Conservation (phyloP, 2,888 invertebrate species). For the Lepas anatifera region DNA sequence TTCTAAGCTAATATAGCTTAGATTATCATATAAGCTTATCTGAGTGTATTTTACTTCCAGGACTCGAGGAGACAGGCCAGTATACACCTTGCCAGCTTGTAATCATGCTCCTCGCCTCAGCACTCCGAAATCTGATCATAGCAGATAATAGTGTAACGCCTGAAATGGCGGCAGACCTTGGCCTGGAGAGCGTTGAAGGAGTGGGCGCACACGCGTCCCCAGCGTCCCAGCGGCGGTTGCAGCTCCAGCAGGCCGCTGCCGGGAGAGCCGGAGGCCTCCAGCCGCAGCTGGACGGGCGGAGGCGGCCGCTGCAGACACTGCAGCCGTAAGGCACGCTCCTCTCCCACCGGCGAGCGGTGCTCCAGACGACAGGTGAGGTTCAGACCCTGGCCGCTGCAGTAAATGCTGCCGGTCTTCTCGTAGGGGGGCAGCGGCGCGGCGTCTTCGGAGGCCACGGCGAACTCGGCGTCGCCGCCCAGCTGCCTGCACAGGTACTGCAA, state of each 20-base stretch:
- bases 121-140: too few relatives aligned
- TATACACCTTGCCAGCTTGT: too few relatives aligned
- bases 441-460: background rate
- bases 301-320: background rate
- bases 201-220: slow-evolving; percentile 2
- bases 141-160: too few relatives aligned
- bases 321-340: background rate
- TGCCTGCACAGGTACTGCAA: background rate
- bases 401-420: too few relatives aligned
- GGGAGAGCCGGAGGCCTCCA: background rate
- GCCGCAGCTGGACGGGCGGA: background rate
- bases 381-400: too few relatives aligned
- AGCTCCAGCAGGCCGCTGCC: background rate
- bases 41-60: too few relatives aligned
- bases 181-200: background rate
- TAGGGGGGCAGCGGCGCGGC: too few relatives aligned
- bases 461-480: background rate
- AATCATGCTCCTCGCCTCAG: too few relatives aligned
- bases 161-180: too few relatives aligned
- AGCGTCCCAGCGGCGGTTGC: background rate
- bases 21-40: too few relatives aligned
- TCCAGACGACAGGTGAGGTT: background rate
- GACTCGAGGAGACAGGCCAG: too few relatives aligned
- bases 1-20: too few relatives aligned
- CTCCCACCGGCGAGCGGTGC: background rate